Conservation (phyloP, 2,888 invertebrate genomes). For the Mechanitis mazaeus region DNA sequence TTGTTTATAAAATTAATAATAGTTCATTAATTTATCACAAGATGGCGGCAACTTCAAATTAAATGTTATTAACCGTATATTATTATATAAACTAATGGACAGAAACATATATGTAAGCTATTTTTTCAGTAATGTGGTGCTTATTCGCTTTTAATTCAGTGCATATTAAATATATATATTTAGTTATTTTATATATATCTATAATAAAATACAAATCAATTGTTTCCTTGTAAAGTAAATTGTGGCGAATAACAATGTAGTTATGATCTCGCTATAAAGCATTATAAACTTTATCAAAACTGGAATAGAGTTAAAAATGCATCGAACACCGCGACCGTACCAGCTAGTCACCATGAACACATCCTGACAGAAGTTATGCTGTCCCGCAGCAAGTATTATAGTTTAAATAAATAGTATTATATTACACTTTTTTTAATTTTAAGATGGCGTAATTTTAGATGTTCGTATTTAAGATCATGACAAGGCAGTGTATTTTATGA, state of each 20-base stretch:
- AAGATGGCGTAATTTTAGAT: slow-evolving; percentile 74
- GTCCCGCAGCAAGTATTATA: slow-evolving; percentile 56
- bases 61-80: no score
- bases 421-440: slow-evolving; percentile 50
- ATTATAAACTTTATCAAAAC: background rate
- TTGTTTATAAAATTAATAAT: no score
- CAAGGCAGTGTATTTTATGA: slow-evolving; percentile 62
- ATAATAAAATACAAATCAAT: no score
- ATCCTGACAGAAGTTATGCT: slow-evolving; percentile 48
- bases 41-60: no score
- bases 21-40: no score
- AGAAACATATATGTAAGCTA: no score
- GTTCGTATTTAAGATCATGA: slow-evolving; percentile 70
- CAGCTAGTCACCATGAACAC: slow-evolving; percentile 63
- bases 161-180: no score
- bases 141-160: no score
- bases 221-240: no score
- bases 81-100: no score
- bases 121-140: no score
- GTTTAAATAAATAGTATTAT: slow-evolving; percentile 59
- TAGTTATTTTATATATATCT: no score
- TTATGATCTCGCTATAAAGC: slow-evolving; percentile 18
- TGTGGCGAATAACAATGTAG: background rate
- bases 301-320: slow-evolving; percentile 1
- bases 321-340: slow-evolving; percentile 24